Evolutionary conservation across 2,888 invertebrate species (phyloP).

Genomic region (Dione vanillae): DNA sequence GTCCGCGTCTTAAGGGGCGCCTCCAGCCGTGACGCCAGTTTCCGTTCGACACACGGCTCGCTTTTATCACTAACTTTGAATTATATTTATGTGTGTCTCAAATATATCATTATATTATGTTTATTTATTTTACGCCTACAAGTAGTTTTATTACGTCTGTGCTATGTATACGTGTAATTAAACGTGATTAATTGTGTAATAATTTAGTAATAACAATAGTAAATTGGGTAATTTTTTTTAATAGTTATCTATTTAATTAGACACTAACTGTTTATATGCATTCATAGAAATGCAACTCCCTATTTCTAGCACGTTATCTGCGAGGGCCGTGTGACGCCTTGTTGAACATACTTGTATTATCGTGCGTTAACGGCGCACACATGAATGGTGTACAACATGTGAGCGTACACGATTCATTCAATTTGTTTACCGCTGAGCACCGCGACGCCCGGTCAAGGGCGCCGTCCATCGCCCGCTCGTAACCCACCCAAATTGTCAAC

Average conservation of each 20-base stretch:
- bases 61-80: constrained; percentile 16
- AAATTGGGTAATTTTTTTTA: not conserved
- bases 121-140: not conserved
- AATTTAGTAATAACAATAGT: not conserved
- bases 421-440: constrained; percentile 75
- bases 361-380: constrained; percentile 77
- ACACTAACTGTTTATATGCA: not conserved
- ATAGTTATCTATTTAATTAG: not conserved
- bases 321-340: constrained; percentile 59
- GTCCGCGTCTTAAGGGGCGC: constrained; percentile 70
- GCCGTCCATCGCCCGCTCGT: constrained; percentile 71
- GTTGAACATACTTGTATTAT: constrained; percentile 75
- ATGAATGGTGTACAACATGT: constrained; percentile 77
- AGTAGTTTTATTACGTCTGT: not conserved
- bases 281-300: not conserved
- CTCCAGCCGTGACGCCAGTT: constrained; percentile 72
- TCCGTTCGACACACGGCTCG: constrained; percentile 59
- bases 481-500: constrained; percentile 51
- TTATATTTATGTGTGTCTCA: constrained; percentile 1
- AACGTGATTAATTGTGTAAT: not conserved
- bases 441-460: constrained; percentile 76
- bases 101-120: constrained; percentile 9
- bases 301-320: constrained; percentile 42
- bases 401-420: constrained; percentile 81
- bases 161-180: not conserved